Conservation (phyloP, 2,113 vertebrate genomes). For the Caracal caracal region DNA sequence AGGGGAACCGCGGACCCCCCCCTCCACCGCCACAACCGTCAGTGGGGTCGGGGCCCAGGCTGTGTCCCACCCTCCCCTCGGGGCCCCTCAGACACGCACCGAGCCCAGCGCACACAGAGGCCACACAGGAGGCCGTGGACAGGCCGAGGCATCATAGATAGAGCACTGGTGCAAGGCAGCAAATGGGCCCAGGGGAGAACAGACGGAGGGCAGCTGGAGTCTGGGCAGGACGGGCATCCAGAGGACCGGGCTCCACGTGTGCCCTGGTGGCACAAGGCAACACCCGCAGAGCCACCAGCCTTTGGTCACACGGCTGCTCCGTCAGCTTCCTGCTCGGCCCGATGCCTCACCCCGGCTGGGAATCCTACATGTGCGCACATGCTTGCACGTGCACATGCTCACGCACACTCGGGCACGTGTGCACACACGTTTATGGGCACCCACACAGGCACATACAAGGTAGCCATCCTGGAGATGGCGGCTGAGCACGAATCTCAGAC, state of each 20-base stretch:
- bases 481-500: background rate
- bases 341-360: background rate
- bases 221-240: background rate
- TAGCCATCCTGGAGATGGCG: background rate
- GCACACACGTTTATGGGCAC: background rate
- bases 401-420: background rate
- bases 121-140: background rate
- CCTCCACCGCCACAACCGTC: no score
- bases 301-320: background rate
- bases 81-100: background rate
- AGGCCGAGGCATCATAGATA: fast-evolving
- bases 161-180: background rate
- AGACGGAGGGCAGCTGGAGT: background rate
- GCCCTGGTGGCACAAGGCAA: background rate
- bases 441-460: background rate
- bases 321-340: background rate
- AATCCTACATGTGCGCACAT: background rate
- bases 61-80: background rate
- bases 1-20: background rate
- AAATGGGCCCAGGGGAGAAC: fast-evolving
- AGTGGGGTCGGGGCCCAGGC: background rate
- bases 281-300: background rate
- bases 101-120: background rate
- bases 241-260: background rate
- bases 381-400: background rate